Percentiles rank a stretch among this genome's conserved stretches.
phyloP scores from a whole-genome alignment of 1,140 invertebrate genomes.

The Mesaphorura yosii region DNA sequence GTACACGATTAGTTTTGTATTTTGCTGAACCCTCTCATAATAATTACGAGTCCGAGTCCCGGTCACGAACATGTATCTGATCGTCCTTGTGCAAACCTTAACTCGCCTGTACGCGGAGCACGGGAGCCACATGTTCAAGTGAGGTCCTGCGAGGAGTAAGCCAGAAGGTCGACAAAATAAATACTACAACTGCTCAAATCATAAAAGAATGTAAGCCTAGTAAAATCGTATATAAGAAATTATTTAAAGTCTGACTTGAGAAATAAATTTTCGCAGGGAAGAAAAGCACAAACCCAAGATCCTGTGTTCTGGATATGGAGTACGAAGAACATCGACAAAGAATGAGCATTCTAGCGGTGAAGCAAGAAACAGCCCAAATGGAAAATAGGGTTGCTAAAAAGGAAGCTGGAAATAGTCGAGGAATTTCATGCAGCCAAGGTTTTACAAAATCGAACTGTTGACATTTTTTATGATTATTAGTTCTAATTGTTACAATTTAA shows the following conservation, averaged over 20 bases:
- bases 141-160: no score
- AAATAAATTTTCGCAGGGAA: neutral
- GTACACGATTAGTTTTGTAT: no score
- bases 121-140: no score
- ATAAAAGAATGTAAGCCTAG: neutral
- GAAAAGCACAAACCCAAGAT: slow-evolving; percentile 4
- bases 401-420: neutral
- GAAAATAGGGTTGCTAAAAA: neutral
- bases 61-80: no score
- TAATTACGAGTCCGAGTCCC: no score
- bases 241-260: neutral
- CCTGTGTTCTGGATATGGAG: slow-evolving; percentile 7
- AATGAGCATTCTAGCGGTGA: neutral
- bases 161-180: no score
- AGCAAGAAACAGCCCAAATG: neutral
- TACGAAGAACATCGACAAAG: slow-evolving; percentile 8
- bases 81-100: no score
- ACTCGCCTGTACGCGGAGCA: no score
- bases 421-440: neutral
- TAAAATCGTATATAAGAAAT: neutral
- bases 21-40: no score
- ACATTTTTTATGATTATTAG: no score
- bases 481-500: neutral
- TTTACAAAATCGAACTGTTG: no score
- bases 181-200: neutral